Base-by-base conservation (phyloP, 2,113 vertebrate genomes). In the Chaenogobius annularis region DNA sequence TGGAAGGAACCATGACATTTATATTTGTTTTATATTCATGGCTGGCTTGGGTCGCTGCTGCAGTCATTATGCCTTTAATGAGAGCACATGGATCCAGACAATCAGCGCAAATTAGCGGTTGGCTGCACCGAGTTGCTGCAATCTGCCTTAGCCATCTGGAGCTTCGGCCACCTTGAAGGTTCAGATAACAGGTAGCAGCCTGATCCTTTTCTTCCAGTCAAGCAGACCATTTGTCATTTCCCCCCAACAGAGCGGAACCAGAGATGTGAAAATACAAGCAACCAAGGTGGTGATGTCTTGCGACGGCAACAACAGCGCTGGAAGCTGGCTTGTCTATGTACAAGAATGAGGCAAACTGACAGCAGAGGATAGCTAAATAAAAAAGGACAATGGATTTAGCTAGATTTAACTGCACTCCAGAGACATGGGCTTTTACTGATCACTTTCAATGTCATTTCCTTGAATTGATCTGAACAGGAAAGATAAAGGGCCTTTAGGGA, bases 131-230 rank as follows among this genome's bases (percentile, higher is more conserved):
- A 72, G 66, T 72, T 64, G 44, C 74, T 59, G 47, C 76, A 82
- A 68, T 83, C 81, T 84, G 78, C 55, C 71, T 7, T 37, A 70
- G 46, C 80, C 86, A 87, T 88, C 82, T 87, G 80, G 56, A 78
- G 70, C 59, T 65, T 19, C 55, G 68, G 71, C 61, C n/a, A 9
- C 66, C 37, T 3, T 4, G 19, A 55, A 77, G 69, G 74, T 82
- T 78, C 73, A 75, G 72, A 69, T 77, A 75, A 46, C 80, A 74
- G 63, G 74, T 75, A 55, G 47, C 54, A 74, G 65, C 54, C 10
- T 3, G 17, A 62, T 46, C 70, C n/a, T 43, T 68, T 58, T 61
- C 12, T 23, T 1, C 11, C 15, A 64, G 17, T 44, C 65, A 61
- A 73, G 47, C 52, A 72, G 77, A 78, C 75, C 64, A 50, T 79